These are phyloP conservation scores for Brassicogethes aeneus DNA, from an alignment of 2,888 invertebrate species.

Conservation along the genomic window DNA sequence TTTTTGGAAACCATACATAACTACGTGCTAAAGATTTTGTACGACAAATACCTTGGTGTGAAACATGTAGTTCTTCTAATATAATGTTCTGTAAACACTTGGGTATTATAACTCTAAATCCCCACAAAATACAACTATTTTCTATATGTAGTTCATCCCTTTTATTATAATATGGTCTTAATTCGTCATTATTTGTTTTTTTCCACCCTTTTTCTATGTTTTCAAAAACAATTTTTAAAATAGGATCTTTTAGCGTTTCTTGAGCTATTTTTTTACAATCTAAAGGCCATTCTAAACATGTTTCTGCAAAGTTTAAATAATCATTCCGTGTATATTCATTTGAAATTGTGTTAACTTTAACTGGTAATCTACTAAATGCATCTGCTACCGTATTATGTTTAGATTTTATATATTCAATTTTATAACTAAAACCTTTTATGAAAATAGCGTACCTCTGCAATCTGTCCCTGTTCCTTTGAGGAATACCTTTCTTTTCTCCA, in stretches of 20 bases:
- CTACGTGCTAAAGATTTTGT: slow-evolving; percentile 1
- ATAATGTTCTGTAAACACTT: neutral
- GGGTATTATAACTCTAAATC: slow-evolving; percentile 1
- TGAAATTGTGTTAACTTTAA: neutral
- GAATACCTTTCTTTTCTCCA: slow-evolving; percentile 24
- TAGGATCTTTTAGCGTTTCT: neutral
- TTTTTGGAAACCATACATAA: neutral
- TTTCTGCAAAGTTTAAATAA: neutral
- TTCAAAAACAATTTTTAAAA: slow-evolving; percentile 1
- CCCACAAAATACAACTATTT: slow-evolving; percentile 1
- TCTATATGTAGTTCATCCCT: neutral
- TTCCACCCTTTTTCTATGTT: neutral
- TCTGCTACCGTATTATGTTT: slow-evolving; percentile 7
- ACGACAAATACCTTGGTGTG: neutral
- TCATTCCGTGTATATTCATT: neutral
- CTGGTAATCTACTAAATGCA: slow-evolving; percentile 2
- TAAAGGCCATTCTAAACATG: neutral
- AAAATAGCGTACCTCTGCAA: slow-evolving; percentile 23
- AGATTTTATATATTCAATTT: slow-evolving; percentile 8
- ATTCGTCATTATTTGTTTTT: slow-evolving; percentile 1
- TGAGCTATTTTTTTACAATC: neutral
- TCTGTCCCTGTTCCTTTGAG: slow-evolving; percentile 26
- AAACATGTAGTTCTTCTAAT: neutral
- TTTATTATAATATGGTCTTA: neutral
- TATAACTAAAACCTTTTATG: slow-evolving; percentile 6